Evolutionary conservation across 2,113 vertebrate genomes (phyloP), one percentile per base, ranked within the genome.

Genomic region (Hepsetus odoe): DNA sequence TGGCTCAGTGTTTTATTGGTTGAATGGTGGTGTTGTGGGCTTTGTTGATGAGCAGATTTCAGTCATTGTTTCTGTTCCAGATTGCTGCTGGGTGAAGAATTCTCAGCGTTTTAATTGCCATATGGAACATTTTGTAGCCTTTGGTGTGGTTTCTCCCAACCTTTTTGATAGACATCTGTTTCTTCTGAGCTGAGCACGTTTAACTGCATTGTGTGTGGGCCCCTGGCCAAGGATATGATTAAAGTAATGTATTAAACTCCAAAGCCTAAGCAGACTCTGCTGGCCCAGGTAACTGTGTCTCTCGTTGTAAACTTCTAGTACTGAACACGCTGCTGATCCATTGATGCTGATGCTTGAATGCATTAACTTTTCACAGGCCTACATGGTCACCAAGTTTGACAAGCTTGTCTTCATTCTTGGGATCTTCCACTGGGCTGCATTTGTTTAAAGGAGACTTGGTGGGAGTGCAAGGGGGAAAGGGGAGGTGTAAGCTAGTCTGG

Each of bases 111-210:
- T 79, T 55, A 75, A 28, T 26, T 76, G 72, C 35, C 75, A 76
- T 83, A 72, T 67, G 77, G 82, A 76, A 22, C 22, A 40, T 14
- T n/a, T 65, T 76, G 65, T 49, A 66, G 58, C 30, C 49, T 59
- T 79, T 38, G 18, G n/a, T 46, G 35, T 72, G 77, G 62, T 33
- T 69, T 69, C 28, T 12, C 16, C 5, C 16, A n/a, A 3, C 49
- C 30, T 33, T 77, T n/a, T 62, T 80, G 38, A 72, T 62, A 18
- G 70, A 64, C 74, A 49, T 80, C 58, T 84, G 79, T 65, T 58
- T 32, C 74, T 72, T 74, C 46, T 24, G 49, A 80, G 70, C 35
- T 35, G 56, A 30, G 20, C 61, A 9, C 70, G 30, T 76, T 62
- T 20, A 67, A 38, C 46, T 18, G 14, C 2, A 14, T 3, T 49